Percentiles rank a stretch among this genome's conserved stretches.
Conservation (phyloP, 2,113 vertebrate species). For the Rhea pennata region DNA sequence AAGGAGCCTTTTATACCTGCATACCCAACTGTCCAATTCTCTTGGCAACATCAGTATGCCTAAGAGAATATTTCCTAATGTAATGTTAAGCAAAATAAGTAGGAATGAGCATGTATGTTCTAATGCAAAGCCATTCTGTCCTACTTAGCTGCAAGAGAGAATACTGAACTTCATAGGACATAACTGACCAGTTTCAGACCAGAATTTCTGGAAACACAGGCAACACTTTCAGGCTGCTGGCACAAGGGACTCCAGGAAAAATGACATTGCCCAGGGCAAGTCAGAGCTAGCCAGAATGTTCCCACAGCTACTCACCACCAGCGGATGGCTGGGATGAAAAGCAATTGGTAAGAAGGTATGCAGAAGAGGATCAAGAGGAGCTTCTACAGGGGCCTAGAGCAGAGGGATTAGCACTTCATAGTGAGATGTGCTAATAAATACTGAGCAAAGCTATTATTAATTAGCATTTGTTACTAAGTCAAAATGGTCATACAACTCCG, state of each 20-base stretch:
- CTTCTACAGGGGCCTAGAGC: not conserved
- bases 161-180: not conserved
- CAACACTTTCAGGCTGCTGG: not conserved
- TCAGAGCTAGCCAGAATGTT: not conserved
- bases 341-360: not conserved
- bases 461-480: not conserved
- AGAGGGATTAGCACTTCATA: not conserved
- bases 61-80: not conserved
- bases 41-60: not conserved
- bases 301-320: not conserved
- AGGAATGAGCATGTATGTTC: not conserved
- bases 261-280: not conserved
- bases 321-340: not conserved
- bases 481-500: not conserved
- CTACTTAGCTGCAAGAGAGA: not conserved
- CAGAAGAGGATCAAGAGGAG: not conserved
- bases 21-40: not conserved
- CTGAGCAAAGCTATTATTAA: not conserved
- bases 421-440: not conserved
- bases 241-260: not conserved
- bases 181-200: fast-evolving
- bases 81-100: not conserved
- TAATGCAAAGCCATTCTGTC: not conserved
- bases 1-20: not conserved
- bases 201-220: not conserved